phyloP scores from a whole-genome alignment of 1,140 invertebrate species.

The Temnothorax nylanderi region DNA sequence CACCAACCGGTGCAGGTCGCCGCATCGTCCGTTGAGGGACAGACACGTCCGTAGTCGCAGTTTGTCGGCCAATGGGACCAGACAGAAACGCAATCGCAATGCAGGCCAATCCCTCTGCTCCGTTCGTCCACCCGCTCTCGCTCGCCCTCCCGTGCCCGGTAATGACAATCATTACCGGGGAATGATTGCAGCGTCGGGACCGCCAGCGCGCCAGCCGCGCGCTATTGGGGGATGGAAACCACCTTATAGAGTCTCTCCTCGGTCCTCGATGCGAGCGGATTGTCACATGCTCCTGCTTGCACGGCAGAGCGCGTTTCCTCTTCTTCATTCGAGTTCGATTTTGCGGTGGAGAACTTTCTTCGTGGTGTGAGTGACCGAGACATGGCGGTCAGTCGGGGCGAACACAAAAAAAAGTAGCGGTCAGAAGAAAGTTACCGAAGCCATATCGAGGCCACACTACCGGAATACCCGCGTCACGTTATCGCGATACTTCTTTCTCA shows the following conservation, averaged over 20 bases:
- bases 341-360: conserved; percentile 27
- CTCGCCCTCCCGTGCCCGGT: conserved; percentile 79
- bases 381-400: conserved; percentile 22
- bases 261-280: conserved; percentile 82
- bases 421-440: conserved; percentile 34
- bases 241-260: conserved; percentile 80
- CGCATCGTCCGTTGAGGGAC: conserved; percentile 64
- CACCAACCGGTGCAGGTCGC: conserved; percentile 62
- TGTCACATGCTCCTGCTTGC: conserved; percentile 77
- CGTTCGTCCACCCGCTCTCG: conserved; percentile 74
- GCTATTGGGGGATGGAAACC: conserved; percentile 82
- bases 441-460: conserved; percentile 17
- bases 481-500: conserved; percentile 23
- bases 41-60: conserved; percentile 71
- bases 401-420: conserved; percentile 26
- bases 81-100: conserved; percentile 80
- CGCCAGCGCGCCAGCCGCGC: conserved; percentile 75
- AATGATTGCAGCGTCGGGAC: conserved; percentile 83
- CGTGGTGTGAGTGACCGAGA: conserved; percentile 23
- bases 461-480: conserved; percentile 27
- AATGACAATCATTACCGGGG: conserved; percentile 84
- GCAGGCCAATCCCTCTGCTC: conserved; percentile 77
- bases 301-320: conserved; percentile 66
- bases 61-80: conserved; percentile 80
- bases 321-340: conserved; percentile 36